These are phyloP conservation scores for Melanerpes formicivorus DNA, from an alignment of 2,113 vertebrate species.

Conservation along the genomic window DNA sequence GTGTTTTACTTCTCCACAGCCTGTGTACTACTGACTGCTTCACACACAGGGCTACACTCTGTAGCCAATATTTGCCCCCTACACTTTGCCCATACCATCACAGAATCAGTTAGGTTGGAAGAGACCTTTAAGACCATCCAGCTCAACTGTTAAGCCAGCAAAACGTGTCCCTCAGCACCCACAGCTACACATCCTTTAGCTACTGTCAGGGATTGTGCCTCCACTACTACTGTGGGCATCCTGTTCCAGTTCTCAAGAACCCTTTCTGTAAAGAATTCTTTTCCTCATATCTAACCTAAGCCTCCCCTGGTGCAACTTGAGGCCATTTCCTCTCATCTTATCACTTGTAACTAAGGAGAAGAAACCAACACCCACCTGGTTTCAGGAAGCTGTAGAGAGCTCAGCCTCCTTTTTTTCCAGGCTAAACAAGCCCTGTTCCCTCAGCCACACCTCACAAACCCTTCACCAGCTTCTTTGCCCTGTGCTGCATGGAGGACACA, in stretches of 20 bases:
- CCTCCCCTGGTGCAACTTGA: background rate
- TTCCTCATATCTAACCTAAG: background rate
- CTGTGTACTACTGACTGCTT: background rate
- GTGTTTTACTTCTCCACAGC: background rate
- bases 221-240: background rate
- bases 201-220: background rate
- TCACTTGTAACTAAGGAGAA: background rate
- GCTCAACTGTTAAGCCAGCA: background rate
- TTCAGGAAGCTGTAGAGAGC: background rate
- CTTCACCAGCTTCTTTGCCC: background rate
- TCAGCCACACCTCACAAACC: background rate
- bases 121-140: background rate
- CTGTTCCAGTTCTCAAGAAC: background rate
- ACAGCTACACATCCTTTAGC: background rate
- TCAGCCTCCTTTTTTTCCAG: background rate
- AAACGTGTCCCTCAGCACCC: background rate
- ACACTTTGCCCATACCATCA: background rate
- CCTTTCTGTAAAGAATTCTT: background rate
- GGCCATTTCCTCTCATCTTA: background rate
- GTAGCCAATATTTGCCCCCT: background rate
- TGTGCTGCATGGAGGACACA: background rate
- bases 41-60: background rate
- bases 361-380: background rate
- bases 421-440: background rate
- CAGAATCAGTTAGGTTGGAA: background rate